Conservation (phyloP, 2,888 invertebrate species). For the Balanococcus diminutus region DNA sequence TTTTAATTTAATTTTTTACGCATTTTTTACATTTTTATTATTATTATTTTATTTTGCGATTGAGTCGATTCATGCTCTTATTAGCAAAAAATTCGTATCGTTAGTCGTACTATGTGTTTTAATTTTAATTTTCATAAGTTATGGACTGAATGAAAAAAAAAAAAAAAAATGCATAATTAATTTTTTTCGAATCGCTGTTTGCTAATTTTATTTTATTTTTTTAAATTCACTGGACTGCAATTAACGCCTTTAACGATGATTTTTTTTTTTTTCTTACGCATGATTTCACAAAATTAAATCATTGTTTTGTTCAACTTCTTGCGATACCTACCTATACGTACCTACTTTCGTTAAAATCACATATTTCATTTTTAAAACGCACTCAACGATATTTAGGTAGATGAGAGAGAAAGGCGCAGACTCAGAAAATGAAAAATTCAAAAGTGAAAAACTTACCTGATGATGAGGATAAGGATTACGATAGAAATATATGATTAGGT, state of each 20-base stretch:
- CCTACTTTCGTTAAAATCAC: neutral
- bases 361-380: neutral
- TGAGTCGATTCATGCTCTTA: neutral
- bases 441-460: slow-evolving; percentile 22
- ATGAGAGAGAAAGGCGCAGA: neutral
- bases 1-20: neutral
- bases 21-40: neutral
- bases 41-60: neutral
- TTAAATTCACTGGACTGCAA: neutral
- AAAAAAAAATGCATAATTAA: neutral
- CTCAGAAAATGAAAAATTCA: neutral
- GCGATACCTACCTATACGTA: neutral
- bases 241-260: neutral
- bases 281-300: neutral
- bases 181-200: neutral
- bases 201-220: neutral
- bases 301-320: neutral
- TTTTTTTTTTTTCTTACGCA: neutral
- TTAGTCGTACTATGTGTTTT: neutral
- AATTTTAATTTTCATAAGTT: neutral
- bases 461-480: slow-evolving; percentile 39
- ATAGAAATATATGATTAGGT: slow-evolving; percentile 1
- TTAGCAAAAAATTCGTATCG: neutral
- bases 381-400: slow-evolving; percentile 31
- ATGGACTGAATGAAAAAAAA: neutral